Conservation (phyloP, 2,797 vertebrate genomes). For the Chaetodon trifasciatus region DNA sequence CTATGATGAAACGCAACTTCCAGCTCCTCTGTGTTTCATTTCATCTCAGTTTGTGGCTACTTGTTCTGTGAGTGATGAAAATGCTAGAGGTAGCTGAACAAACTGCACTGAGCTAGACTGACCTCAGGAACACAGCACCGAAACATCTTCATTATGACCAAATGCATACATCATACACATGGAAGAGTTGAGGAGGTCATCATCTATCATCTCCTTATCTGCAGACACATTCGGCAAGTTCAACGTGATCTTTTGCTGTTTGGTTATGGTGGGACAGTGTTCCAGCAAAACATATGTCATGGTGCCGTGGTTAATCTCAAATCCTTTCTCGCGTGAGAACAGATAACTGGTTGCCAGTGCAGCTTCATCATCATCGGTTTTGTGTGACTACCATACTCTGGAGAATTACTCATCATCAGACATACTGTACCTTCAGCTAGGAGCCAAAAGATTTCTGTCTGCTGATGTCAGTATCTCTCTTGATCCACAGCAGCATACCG, state of each 20-base stretch:
- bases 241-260: constrained; percentile 38
- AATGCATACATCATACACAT: constrained; percentile 31
- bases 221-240: constrained; percentile 39
- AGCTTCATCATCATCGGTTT: constrained; percentile 51
- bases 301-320: constrained; percentile 49
- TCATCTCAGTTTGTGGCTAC: constrained; percentile 56
- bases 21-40: constrained; percentile 48
- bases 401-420: constrained; percentile 46
- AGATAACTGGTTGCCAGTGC: constrained; percentile 56
- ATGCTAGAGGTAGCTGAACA: constrained; percentile 39
- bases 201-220: constrained; percentile 68
- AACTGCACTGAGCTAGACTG: constrained; percentile 30
- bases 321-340: constrained; percentile 31
- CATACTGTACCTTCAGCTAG: constrained; percentile 32
- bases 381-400: constrained; percentile 29
- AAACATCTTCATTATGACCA: constrained; percentile 39
- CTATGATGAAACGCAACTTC: constrained; percentile 47
- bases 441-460: constrained; percentile 37
- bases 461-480: constrained; percentile 56
- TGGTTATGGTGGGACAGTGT: constrained; percentile 21
- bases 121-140: constrained; percentile 40
- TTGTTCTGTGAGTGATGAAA: constrained; percentile 59
- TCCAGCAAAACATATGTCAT: constrained; percentile 54
- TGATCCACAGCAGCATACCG: constrained; percentile 6
- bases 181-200: constrained; percentile 30